Percentiles rank a stretch among this genome's conserved stretches.
These are phyloP conservation scores for Spizaetus ornatus DNA, from an alignment of 2,113 vertebrate genomes.

Conservation along the genomic window DNA sequence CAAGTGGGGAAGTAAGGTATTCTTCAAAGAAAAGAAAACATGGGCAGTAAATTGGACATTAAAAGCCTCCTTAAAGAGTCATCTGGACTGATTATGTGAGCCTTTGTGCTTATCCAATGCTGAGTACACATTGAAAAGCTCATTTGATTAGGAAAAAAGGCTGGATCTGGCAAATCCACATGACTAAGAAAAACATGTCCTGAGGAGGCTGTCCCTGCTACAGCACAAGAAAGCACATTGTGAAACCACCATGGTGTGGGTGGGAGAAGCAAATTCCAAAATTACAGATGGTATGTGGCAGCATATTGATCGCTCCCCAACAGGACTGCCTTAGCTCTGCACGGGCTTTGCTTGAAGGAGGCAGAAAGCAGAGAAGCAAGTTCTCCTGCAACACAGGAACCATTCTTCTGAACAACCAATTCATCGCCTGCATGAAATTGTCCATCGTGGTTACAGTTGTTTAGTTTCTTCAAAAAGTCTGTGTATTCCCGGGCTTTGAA, in stretches of 20 bases:
- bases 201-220: conserved; percentile 10
- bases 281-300: not conserved
- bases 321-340: not conserved
- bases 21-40: not conserved
- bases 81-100: not conserved
- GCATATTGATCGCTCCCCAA: not conserved
- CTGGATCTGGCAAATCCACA: conserved; percentile 11
- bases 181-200: conserved; percentile 47
- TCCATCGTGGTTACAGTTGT: fast-evolving
- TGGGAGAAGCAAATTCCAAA: conserved; percentile 39
- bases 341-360: not conserved
- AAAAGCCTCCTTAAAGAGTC: not conserved
- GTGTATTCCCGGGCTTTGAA: not conserved
- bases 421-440: not conserved
- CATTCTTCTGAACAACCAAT: not conserved
- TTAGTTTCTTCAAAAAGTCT: not conserved
- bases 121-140: not conserved
- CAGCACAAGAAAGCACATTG: conserved; percentile 44
- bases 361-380: not conserved
- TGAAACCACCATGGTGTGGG: conserved; percentile 13
- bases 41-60: not conserved
- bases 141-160: conserved; percentile 11
- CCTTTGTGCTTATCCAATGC: not conserved
- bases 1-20: not conserved
- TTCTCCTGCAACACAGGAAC: not conserved